Percentiles rank a stretch among this genome's conserved stretches.
Evolutionary conservation across 2,797 vertebrate genomes (phyloP).

Genomic region (Dicrostonyx torquatus): DNA sequence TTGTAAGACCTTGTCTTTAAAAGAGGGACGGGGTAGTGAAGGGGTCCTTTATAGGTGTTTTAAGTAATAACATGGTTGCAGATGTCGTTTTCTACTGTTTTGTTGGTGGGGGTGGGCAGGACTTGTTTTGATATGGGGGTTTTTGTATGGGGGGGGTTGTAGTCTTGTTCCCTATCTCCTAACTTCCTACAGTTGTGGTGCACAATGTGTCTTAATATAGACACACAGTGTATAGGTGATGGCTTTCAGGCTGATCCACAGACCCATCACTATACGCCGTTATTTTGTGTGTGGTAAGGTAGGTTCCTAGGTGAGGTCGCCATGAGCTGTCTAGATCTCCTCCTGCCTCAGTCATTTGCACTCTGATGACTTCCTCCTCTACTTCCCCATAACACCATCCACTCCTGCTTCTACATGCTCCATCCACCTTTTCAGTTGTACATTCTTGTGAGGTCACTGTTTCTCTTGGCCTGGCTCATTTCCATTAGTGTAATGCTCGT

Average conservation of each 20-base stretch:
- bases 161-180: neutral
- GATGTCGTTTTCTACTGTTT: neutral
- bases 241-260: neutral
- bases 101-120: neutral
- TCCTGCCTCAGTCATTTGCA: neutral
- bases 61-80: neutral
- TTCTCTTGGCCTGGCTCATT: neutral
- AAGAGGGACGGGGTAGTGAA: neutral
- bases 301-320: neutral
- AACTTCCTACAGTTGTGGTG: neutral
- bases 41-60: neutral
- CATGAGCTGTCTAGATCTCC: neutral
- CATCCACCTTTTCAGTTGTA: neutral
- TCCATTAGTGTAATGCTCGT: neutral
- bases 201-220: neutral
- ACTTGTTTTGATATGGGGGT: neutral
- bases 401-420: neutral
- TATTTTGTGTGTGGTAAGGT: neutral
- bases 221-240: neutral
- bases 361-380: neutral
- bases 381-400: neutral
- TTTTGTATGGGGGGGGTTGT: too few relatives aligned
- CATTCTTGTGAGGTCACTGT: neutral
- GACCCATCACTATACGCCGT: neutral
- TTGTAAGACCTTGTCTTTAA: neutral